phyloP scores from a whole-genome alignment of 2,888 invertebrate genomes.

The Poecilobothrus nobilitatus region DNA sequence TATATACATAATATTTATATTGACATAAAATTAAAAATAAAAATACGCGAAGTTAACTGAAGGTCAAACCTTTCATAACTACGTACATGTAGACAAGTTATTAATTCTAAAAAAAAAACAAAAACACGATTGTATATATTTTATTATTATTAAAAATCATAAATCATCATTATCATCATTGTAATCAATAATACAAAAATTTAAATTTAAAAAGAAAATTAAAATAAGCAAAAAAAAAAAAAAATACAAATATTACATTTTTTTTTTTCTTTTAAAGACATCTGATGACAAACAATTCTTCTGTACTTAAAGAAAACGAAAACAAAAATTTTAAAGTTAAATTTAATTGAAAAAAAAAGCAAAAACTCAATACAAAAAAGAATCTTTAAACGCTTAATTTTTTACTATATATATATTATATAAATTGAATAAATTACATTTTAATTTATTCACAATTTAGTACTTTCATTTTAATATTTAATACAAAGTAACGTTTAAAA shows the following conservation, averaged over 20 bases:
- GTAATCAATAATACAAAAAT: not conserved
- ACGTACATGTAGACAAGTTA: no score
- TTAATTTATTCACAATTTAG: not conserved
- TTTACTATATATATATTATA: not conserved
- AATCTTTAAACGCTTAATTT: not conserved
- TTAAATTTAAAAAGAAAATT: not conserved
- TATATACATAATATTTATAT: no score
- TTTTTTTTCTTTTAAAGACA: not conserved
- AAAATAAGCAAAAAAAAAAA: not conserved
- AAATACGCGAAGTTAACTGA: no score
- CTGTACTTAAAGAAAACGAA: not conserved
- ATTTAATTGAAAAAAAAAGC: not conserved
- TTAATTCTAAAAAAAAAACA: no score
- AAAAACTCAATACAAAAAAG: not conserved
- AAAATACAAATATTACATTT: not conserved
- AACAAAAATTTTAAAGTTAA: not conserved
- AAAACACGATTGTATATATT: no score
- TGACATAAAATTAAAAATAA: no score
- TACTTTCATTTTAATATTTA: no score
- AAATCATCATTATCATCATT: conserved; percentile 2
- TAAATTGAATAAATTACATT: not conserved
- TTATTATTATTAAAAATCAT: not conserved
- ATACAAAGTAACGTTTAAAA: no score
- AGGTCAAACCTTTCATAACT: no score
- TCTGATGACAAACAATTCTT: not conserved